Evolutionary conservation across 2,888 invertebrate genomes (phyloP), one percentile per base, ranked within the genome.

Genomic region (Catocala sponsa): DNA sequence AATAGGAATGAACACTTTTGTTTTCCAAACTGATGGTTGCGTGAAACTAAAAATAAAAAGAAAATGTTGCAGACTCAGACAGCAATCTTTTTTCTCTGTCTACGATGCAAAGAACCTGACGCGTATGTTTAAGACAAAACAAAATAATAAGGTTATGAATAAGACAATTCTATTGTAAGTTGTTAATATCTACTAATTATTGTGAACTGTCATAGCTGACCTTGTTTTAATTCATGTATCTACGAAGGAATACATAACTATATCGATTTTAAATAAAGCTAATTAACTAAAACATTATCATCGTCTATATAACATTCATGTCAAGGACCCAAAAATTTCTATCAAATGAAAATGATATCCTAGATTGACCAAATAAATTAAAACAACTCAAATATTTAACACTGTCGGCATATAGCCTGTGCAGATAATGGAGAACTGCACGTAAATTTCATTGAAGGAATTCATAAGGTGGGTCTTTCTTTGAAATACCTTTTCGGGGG

Each of bases 381-480:
- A 68, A 70, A 68, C 66, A 68, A 75, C 57, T 55, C 68, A 70
- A 74, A 78, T 72, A 79, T 71, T 66, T 76, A 76, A 74, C 65
- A 43, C 63, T 61, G 63, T 63, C 70, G 71, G 72, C 72, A 75
- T 57, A 76, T 76, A 80, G 76, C 78, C 65, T 75, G 75, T 71
- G 79, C 78, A 78, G 74, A 79, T 78, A 79, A 80, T 76, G 78
- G 76, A 79, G 80, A 71, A 71, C 76, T 78, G 77, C 82, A 83
- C 81, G 84, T 83, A 85, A 85, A 88, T 84, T 83, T 81, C 77
- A 74, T 76, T 72, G 80, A 81, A 85, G 83, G 84, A 87, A 87
- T 89, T 86, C 87, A 87, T 85, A 88, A 88, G 87, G 85, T 83
- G 82, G 78, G 76, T 78, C 80, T 84, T 88, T 84, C 86, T 85